phyloP scores from a whole-genome alignment of 2,797 vertebrate genomes.

The Gadopsis marmoratus region DNA sequence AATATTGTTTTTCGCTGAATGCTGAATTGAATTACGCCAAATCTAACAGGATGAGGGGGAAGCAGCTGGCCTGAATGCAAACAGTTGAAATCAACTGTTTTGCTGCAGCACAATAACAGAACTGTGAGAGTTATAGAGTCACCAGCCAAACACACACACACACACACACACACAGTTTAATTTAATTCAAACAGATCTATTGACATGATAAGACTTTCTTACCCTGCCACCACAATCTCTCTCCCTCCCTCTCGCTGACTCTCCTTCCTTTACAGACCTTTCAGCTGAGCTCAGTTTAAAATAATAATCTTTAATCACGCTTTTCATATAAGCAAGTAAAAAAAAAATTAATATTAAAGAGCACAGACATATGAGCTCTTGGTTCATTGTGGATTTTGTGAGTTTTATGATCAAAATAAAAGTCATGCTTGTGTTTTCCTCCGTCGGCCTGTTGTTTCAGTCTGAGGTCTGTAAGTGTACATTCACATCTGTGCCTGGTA shows the following conservation, averaged over 20 bases:
- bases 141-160: conserved; percentile 18
- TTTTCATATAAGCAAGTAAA: background rate
- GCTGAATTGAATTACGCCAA: conserved; percentile 32
- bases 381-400: background rate
- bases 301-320: background rate
- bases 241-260: background rate
- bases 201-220: conserved; percentile 39
- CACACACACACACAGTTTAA: conserved; percentile 29
- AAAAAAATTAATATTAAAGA: background rate
- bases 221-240: conserved; percentile 24
- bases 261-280: background rate
- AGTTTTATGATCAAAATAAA: background rate
- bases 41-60: conserved; percentile 43
- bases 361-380: background rate
- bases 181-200: conserved; percentile 49
- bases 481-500: conserved; percentile 14
- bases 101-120: conserved; percentile 42
- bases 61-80: conserved; percentile 40
- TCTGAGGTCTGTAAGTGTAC: conserved; percentile 24
- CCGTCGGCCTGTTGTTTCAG: conserved; percentile 15
- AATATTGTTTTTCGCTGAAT: conserved; percentile 26
- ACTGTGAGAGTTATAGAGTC: conserved; percentile 15
- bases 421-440: background rate
- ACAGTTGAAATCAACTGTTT: conserved; percentile 20
- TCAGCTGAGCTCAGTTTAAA: background rate